Conservation (phyloP, 2,113 vertebrate species). For the Vidua macroura region DNA sequence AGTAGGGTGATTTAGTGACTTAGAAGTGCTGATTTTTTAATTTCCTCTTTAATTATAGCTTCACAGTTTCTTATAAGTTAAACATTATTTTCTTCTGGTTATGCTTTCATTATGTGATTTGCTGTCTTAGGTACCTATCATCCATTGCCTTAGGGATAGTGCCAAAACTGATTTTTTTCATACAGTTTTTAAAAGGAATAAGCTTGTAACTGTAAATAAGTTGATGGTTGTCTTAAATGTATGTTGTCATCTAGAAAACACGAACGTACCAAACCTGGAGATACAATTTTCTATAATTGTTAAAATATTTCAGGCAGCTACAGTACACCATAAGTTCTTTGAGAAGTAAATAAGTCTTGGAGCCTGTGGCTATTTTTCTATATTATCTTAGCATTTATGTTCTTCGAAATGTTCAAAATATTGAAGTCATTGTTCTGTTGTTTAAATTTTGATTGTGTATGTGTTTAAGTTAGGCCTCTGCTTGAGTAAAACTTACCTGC, state of each 20-base stretch:
- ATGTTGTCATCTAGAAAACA: slow-evolving; percentile 59
- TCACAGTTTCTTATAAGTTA: background rate
- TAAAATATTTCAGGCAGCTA: slow-evolving; percentile 66
- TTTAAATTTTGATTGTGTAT: slow-evolving; percentile 33
- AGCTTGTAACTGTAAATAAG: slow-evolving; percentile 73
- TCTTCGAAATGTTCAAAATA: slow-evolving; percentile 5
- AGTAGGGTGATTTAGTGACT: background rate
- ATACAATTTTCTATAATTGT: slow-evolving; percentile 69
- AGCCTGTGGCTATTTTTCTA: slow-evolving; percentile 43
- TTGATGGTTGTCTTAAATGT: slow-evolving; percentile 61
- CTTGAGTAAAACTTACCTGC: background rate
- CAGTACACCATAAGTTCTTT: slow-evolving; percentile 44
- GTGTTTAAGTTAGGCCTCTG: slow-evolving; percentile 26
- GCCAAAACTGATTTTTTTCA: slow-evolving; percentile 68
- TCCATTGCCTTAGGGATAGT: slow-evolving; percentile 72
- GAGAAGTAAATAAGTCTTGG: slow-evolving; percentile 13
- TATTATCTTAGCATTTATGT: slow-evolving; percentile 15
- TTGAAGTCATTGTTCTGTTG: slow-evolving; percentile 15
- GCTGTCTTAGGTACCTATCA: slow-evolving; percentile 30
- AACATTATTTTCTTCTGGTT: slow-evolving; percentile 52
- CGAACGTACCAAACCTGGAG: slow-evolving; percentile 61
- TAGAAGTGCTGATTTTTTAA: background rate
- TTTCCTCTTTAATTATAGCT: background rate
- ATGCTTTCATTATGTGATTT: slow-evolving; percentile 62
- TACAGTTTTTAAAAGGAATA: slow-evolving; percentile 62